phyloP scores from a whole-genome alignment of 2,797 vertebrate genomes.

The Diplodus sargus region DNA sequence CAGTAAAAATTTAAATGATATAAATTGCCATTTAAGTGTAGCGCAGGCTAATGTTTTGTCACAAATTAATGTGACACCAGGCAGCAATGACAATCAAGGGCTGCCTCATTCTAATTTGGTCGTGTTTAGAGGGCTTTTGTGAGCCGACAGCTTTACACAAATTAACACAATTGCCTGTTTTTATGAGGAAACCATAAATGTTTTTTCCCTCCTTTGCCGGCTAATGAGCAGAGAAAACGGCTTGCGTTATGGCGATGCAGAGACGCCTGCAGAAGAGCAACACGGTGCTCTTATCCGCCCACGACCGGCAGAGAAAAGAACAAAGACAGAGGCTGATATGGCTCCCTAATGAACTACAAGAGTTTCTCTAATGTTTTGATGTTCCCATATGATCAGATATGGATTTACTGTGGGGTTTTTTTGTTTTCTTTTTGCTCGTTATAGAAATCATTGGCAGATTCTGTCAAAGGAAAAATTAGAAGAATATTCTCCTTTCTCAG shows the following conservation, averaged over 20 bases:
- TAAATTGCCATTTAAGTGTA: constrained; percentile 99
- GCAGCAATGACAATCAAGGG: constrained; percentile 98
- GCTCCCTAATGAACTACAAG: constrained; percentile 75
- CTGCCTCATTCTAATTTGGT: constrained; percentile 99
- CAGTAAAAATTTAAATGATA: constrained; percentile 99
- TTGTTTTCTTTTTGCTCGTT: constrained; percentile 63
- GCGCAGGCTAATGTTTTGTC: constrained; percentile 97
- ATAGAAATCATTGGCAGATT: constrained; percentile 73
- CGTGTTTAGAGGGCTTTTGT: constrained; percentile 97
- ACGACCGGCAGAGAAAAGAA: constrained; percentile 64
- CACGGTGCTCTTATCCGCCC: constrained; percentile 65
- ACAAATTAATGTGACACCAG: constrained; percentile 99
- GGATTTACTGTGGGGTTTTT: constrained; percentile 59
- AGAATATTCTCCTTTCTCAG: constrained; percentile 44
- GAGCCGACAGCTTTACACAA: constrained; percentile 92
- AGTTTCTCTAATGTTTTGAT: constrained; percentile 70
- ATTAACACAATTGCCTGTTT: constrained; percentile 98
- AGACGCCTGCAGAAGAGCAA: constrained; percentile 69
- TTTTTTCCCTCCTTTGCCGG: constrained; percentile 82
- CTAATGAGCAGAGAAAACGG: constrained; percentile 92
- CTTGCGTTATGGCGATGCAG: constrained; percentile 77
- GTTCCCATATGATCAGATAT: constrained; percentile 72
- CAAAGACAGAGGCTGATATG: constrained; percentile 73
- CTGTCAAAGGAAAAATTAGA: constrained; percentile 62
- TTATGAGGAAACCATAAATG: constrained; percentile 95